Evolutionary conservation across 2,113 vertebrate genomes (phyloP), one percentile per base, ranked within the genome.

Genomic region (Carettochelys insculpta): DNA sequence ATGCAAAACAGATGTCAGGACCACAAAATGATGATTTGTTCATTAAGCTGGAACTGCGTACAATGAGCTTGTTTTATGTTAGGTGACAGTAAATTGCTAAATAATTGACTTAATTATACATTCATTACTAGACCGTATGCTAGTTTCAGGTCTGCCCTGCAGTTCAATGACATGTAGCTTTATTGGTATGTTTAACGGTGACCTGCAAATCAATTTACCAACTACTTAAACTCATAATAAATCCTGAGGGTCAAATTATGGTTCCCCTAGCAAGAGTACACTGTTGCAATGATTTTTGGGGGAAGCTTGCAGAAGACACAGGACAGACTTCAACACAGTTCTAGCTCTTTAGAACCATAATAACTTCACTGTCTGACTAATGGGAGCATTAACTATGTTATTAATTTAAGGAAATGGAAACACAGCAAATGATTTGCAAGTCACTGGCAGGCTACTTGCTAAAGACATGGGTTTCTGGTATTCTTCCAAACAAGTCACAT

Each of bases 401-500:
- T 48, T 53, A 45, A 75, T 7, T 1, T 16, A 20, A 1, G 52
- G 9, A 78, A 83, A 6, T 83, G 73, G 48, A 89, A 92, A 88
- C 48, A 65, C 0, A 1, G 47, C 81, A 90, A 50, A 34, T 16
- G 27, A 56, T 71, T 71, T 56, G 68, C 4, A 1, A 61, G 12
- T 53, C 31, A 1, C 24, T 3, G 85, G 84, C 86, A 52, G 82
- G 1, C 1, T 5, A 12, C 43, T 5, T 65, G 78, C 71, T 48
- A 22, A 87, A 41, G 16, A 81, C 1, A 51, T 89, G 31, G 83
- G 22, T 50, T 54, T 89, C 85, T 71, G 77, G 81, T 82, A 77
- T 91, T 82, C 94, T 95, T 96, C 84, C 75, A 79, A 97, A 94
- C 84, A 95, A 91, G 85, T 22, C 58, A 93, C 82, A 83, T 94